Evolutionary conservation across 1,140 invertebrate genomes (phyloP).

Genomic region (Triops cancriformis): DNA sequence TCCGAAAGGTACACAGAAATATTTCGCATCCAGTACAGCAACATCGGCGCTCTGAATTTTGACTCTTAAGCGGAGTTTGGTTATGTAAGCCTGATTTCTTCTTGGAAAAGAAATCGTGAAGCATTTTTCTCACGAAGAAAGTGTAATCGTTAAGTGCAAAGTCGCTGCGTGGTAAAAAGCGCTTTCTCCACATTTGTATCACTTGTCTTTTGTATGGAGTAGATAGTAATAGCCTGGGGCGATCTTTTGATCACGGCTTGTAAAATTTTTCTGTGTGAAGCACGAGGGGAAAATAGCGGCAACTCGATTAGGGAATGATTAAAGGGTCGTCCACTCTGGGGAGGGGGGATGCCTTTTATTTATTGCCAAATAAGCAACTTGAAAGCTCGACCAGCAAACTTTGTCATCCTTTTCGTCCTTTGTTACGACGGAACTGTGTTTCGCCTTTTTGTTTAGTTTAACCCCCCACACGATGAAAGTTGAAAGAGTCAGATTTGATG

Average conservation of each 20-base stretch:
- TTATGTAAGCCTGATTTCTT: too few species aligned
- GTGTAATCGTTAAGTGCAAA: too few species aligned
- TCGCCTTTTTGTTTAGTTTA: background rate
- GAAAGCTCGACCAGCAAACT: background rate
- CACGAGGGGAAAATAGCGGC: background rate
- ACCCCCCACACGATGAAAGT: background rate
- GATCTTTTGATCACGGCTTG: background rate
- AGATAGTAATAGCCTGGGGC: background rate
- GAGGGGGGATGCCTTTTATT: background rate
- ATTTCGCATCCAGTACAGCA: too few species aligned
- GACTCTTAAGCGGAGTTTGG: too few species aligned
- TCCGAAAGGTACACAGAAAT: too few species aligned
- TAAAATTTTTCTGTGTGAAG: background rate
- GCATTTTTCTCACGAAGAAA: too few species aligned
- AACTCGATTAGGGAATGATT: constrained; percentile 2
- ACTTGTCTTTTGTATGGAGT: background rate
- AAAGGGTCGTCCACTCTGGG: background rate
- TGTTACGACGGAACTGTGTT: background rate
- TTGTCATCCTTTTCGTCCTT: background rate
- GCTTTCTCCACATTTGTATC: background rate
- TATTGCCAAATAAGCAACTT: background rate
- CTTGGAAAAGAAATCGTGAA: too few species aligned
- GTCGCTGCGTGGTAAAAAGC: background rate
- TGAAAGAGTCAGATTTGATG: background rate
- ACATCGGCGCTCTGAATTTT: too few species aligned